phyloP scores from a whole-genome alignment of 2,888 invertebrate species.

The Pterostichus niger region DNA sequence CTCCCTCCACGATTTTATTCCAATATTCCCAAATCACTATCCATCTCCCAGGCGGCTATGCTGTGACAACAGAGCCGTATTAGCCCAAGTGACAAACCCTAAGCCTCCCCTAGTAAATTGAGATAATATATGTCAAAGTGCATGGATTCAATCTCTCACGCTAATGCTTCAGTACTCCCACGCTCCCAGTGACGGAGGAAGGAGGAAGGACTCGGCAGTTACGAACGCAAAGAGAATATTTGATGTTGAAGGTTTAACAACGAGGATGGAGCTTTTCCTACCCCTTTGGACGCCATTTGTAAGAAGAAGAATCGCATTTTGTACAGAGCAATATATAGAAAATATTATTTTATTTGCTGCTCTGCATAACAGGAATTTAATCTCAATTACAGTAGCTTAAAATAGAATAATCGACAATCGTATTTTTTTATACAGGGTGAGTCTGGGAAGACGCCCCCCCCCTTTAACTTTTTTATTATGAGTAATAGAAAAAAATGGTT shows the following conservation, averaged over 20 bases:
- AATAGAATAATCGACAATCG: too few relatives aligned
- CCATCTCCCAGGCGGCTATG: neutral
- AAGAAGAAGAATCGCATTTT: too few relatives aligned
- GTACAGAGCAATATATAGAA: neutral
- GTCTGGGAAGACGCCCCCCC: too few relatives aligned
- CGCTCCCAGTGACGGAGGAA: neutral
- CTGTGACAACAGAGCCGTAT: slow-evolving; percentile 9
- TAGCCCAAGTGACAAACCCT: slow-evolving; percentile 10
- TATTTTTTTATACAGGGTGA: too few relatives aligned
- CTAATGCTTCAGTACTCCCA: slow-evolving; percentile 21
- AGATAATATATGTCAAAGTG: slow-evolving; percentile 62
- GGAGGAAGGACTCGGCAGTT: neutral
- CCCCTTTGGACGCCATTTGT: too few relatives aligned
- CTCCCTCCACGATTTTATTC: too few relatives aligned
- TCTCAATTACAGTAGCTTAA: too few relatives aligned
- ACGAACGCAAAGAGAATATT: slow-evolving; percentile 53
- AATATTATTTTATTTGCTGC: too few relatives aligned
- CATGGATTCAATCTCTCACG: slow-evolving; percentile 55
- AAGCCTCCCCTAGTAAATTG: slow-evolving; percentile 36
- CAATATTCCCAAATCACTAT: too few relatives aligned
- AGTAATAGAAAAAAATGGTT: too few relatives aligned
- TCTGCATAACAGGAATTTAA: too few relatives aligned
- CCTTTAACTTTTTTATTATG: too few relatives aligned
- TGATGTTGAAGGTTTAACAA: slow-evolving; percentile 36
- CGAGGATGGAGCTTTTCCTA: neutral